Percentiles rank a stretch among this genome's conserved stretches.
Evolutionary conservation across 2,797 vertebrate species (phyloP).

Genomic region (Enteromius mattozi): DNA sequence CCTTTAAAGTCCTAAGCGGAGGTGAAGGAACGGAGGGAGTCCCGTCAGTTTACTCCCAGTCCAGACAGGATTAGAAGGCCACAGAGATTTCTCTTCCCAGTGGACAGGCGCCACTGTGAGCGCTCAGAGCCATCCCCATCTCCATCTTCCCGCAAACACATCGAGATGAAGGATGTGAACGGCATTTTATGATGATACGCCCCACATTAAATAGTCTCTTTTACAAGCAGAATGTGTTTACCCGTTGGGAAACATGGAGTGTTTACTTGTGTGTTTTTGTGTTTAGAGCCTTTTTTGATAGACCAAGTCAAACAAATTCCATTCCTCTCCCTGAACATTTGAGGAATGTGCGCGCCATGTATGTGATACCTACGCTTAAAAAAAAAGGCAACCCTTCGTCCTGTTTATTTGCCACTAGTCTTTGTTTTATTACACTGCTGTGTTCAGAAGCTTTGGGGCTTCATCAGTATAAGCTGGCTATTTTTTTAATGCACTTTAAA

Average conservation of each 20-base stretch:
- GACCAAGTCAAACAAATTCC: constrained; percentile 46
- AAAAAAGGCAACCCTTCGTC: background rate
- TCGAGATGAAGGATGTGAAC: constrained; percentile 64
- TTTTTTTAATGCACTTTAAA: constrained; percentile 24
- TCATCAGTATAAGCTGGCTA: constrained; percentile 13
- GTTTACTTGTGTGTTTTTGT: constrained; percentile 65
- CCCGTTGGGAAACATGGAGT: constrained; percentile 61
- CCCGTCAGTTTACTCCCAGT: constrained; percentile 72
- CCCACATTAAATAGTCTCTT: constrained; percentile 60
- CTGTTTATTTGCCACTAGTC: constrained; percentile 15
- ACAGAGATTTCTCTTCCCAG: constrained; percentile 73
- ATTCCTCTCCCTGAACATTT: constrained; percentile 42
- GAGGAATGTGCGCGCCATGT: constrained; percentile 28
- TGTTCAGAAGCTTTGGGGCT: constrained; percentile 29
- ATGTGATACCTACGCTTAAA: constrained; percentile 13
- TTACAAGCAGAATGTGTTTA: constrained; percentile 72
- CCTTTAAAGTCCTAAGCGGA: constrained; percentile 73
- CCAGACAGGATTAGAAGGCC: constrained; percentile 71
- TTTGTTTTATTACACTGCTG: constrained; percentile 13
- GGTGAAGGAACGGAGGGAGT: constrained; percentile 70
- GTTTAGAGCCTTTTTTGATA: constrained; percentile 60
- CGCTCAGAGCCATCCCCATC: constrained; percentile 69
- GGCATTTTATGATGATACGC: constrained; percentile 69
- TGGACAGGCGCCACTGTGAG: constrained; percentile 67
- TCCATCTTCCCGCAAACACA: constrained; percentile 64